A percentile compares a stretch with the other conserved stretches of the same genome.
Conservation (phyloP, 2,113 vertebrate genomes). For the Brienomyrus brachyistius region DNA sequence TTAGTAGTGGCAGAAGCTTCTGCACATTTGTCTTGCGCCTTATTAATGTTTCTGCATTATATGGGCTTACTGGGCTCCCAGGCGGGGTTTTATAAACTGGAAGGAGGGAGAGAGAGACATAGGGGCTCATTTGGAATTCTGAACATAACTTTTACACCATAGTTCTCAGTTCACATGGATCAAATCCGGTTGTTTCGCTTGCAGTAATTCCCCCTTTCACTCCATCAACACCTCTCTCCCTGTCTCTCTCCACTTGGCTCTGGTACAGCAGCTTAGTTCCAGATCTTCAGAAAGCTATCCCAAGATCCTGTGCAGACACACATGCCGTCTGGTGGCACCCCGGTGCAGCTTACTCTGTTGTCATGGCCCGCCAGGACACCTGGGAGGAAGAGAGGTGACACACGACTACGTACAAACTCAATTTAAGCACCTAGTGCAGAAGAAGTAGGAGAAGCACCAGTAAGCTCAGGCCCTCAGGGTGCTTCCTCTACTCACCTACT, state of each 20-base stretch:
- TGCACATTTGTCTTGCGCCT: conserved; percentile 21
- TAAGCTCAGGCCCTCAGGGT: not conserved
- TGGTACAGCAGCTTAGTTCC: conserved; percentile 54
- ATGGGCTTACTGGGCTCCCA: conserved; percentile 33
- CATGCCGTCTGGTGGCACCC: conserved; percentile 88
- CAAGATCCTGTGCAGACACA: conserved; percentile 97
- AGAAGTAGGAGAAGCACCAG: not conserved
- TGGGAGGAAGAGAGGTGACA: conserved; percentile 40
- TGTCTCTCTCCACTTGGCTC: not conserved
- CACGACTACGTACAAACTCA: not conserved
- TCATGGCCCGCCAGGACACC: conserved; percentile 94
- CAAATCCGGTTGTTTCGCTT: not conserved
- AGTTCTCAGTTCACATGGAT: not conserved
- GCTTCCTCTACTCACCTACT: conserved; percentile 71
- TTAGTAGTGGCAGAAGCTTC: conserved; percentile 19
- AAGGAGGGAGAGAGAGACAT: conserved; percentile 35
- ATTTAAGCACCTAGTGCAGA: not conserved
- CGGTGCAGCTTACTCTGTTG: conserved; percentile 96
- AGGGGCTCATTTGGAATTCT: conserved; percentile 2
- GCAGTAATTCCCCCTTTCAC: not conserved
- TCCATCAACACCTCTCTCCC: not conserved
- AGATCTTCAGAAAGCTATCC: conserved; percentile 91
- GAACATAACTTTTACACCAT: not conserved
- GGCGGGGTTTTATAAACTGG: conserved; percentile 16
- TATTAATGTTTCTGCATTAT: conserved; percentile 20